Evolutionary conservation across 2,113 vertebrate species (phyloP).

Genomic region (Atlantisia rogersi): DNA sequence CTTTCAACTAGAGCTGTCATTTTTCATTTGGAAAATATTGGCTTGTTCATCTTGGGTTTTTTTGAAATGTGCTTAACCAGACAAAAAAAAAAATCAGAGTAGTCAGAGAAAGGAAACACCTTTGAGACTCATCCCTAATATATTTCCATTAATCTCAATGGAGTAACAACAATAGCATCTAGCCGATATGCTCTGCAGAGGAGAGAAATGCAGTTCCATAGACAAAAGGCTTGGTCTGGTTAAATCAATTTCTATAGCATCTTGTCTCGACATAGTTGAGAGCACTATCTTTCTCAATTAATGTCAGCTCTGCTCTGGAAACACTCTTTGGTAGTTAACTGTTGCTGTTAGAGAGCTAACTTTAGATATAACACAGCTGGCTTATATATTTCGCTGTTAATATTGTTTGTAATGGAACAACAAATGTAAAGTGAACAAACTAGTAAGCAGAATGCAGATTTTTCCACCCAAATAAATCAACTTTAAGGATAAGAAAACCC

Average conservation of each 20-base stretch:
- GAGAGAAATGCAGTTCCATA: conserved; percentile 1
- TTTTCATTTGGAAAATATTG: conserved; percentile 28
- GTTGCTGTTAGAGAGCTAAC: conserved; percentile 51
- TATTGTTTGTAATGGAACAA: conserved; percentile 39
- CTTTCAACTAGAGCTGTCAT: neutral
- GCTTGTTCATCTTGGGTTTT: neutral
- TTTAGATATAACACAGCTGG: conserved; percentile 50
- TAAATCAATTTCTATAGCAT: conserved; percentile 60
- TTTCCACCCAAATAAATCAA: conserved; percentile 41
- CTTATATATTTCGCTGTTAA: conserved; percentile 42
- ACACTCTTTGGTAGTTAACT: conserved; percentile 56
- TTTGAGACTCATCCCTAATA: conserved; percentile 22
- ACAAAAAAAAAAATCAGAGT: neutral
- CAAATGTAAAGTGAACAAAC: neutral
- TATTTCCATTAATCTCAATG: neutral
- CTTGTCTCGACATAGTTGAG: conserved; percentile 44
- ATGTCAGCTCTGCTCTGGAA: conserved; percentile 47
- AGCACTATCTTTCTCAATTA: conserved; percentile 65
- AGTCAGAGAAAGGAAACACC: conserved; percentile 23
- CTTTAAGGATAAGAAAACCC: conserved; percentile 7
- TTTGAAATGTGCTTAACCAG: conserved; percentile 11
- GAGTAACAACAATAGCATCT: neutral
- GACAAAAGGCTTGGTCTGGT: conserved; percentile 40
- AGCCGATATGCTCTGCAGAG: neutral
- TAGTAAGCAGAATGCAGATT: neutral